phyloP scores from a whole-genome alignment of 1,140 invertebrate genomes.

The Anastrepha ludens region DNA sequence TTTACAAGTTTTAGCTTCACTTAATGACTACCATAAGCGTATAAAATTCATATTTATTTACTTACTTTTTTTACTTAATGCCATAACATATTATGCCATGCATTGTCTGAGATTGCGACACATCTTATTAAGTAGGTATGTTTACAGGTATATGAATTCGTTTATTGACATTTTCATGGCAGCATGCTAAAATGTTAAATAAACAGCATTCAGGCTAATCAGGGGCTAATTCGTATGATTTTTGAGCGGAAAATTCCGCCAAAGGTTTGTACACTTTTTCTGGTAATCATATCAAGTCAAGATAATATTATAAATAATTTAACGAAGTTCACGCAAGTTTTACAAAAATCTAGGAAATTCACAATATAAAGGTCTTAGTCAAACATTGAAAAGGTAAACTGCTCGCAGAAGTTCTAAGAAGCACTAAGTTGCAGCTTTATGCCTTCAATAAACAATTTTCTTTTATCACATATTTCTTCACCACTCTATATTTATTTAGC shows the following conservation, averaged over 20 bases:
- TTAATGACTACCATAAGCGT: constrained; percentile 31
- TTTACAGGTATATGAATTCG: constrained; percentile 11
- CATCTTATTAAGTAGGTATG: background rate
- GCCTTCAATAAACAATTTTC: too few relatives aligned
- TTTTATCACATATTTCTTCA: too few relatives aligned
- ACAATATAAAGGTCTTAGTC: background rate
- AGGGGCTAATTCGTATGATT: background rate
- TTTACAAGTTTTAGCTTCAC: constrained; percentile 1
- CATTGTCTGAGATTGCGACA: constrained; percentile 15
- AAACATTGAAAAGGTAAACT: background rate
- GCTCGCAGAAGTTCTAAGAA: background rate
- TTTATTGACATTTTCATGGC: constrained; percentile 38
- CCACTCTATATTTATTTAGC: too few relatives aligned
- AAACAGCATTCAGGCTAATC: background rate
- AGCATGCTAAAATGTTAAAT: constrained; percentile 19
- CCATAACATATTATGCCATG: background rate
- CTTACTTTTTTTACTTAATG: background rate
- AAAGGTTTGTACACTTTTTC: background rate
- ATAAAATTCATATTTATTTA: background rate
- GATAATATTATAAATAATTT: background rate
- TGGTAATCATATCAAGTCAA: background rate
- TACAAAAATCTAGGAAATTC: background rate
- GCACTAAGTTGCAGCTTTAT: too few relatives aligned
- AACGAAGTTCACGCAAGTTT: background rate
- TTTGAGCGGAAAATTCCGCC: constrained; percentile 10